Evolutionary conservation across 2,888 invertebrate genomes (phyloP).

Genomic region (Dilophus febrilis): DNA sequence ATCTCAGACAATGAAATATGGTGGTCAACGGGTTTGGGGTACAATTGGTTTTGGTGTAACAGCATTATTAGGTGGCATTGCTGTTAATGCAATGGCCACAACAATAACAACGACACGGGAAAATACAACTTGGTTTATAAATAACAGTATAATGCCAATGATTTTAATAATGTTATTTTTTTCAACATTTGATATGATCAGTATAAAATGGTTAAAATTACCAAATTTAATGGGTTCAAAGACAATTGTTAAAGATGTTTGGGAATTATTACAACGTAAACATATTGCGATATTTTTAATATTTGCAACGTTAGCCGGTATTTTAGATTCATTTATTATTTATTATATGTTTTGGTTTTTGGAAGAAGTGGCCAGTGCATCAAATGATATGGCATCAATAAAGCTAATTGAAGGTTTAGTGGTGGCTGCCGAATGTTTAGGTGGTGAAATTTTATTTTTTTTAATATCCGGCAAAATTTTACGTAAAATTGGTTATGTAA

Average conservation of each 20-base stretch:
- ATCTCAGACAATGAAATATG: constrained; percentile 45
- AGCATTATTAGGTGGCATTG: constrained; percentile 51
- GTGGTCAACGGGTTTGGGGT: constrained; percentile 67
- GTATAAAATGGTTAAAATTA: constrained; percentile 46
- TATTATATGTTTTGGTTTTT: constrained; percentile 74
- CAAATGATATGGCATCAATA: constrained; percentile 43
- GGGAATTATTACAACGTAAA: constrained; percentile 40
- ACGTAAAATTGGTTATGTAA: constrained; percentile 58
- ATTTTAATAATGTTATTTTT: constrained; percentile 47
- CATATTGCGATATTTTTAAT: constrained; percentile 49
- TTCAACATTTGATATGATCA: constrained; percentile 44
- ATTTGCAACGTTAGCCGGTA: constrained; percentile 59
- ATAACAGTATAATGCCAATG: constrained; percentile 53
- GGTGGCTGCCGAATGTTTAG: constrained; percentile 60
- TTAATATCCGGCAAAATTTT: constrained; percentile 61
- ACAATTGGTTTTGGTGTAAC: constrained; percentile 63
- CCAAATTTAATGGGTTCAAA: constrained; percentile 46
- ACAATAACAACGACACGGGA: no score
- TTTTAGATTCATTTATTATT: constrained; percentile 63
- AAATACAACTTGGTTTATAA: constrained; percentile 36
- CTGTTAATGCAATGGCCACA: constrained; percentile 44
- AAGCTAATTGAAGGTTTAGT: constrained; percentile 66
- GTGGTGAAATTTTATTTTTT: constrained; percentile 65
- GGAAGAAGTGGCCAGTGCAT: constrained; percentile 52
- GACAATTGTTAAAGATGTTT: constrained; percentile 50